Percentiles rank a stretch among this genome's conserved stretches.
Conservation (phyloP, 2,113 vertebrate genomes). For the Pygathrix nemaeus region DNA sequence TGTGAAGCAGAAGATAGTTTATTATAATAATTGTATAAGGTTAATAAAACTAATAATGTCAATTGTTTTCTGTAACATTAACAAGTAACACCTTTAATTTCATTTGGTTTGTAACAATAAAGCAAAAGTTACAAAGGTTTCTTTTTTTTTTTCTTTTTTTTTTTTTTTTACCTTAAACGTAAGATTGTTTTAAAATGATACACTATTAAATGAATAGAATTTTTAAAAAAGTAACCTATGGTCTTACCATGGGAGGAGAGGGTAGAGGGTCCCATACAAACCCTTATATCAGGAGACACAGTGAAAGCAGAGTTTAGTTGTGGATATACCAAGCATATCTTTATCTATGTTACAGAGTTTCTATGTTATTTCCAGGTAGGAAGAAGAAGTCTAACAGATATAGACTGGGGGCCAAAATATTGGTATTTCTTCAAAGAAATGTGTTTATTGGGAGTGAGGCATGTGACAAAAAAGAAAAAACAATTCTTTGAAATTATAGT, state of each 20-base stretch:
- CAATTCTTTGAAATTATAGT: background rate
- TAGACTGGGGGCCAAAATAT: background rate
- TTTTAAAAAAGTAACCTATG: background rate
- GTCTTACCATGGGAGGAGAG: background rate
- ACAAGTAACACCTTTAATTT: background rate
- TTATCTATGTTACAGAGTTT: background rate
- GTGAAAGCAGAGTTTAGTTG: background rate
- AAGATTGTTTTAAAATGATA: background rate
- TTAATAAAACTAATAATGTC: background rate
- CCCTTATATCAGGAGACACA: background rate
- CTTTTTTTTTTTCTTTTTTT: background rate
- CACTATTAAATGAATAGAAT: background rate
- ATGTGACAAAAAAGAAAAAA: background rate
- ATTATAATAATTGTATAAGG: background rate
- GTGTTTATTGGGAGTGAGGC: background rate
- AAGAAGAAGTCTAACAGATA: background rate
- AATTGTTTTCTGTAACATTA: background rate
- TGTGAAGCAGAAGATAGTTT: background rate
- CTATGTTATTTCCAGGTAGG: background rate
- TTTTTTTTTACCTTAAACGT: background rate
- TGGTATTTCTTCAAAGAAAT: background rate
- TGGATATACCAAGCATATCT: background rate
- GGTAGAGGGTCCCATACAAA: fast-evolving
- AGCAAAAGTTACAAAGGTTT: background rate
- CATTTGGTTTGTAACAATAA: background rate